Evolutionary conservation across 2,113 vertebrate species (phyloP).

Genomic region (Noctilio leporinus): DNA sequence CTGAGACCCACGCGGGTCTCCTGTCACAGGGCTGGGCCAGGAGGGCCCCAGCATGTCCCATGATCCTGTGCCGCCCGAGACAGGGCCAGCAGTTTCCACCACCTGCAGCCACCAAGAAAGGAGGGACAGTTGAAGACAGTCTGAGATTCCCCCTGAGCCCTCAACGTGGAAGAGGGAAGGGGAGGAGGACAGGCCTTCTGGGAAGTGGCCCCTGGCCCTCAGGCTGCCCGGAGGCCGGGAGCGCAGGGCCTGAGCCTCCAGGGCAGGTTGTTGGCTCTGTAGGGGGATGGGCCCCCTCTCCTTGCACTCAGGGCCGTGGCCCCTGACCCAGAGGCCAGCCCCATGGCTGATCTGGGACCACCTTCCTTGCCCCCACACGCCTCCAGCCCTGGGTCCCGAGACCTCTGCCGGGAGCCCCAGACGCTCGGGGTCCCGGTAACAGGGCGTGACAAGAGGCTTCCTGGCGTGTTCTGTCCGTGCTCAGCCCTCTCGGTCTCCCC

Average conservation of each 20-base stretch:
- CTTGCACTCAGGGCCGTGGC: neutral
- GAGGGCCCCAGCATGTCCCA: neutral
- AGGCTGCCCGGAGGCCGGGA: accelerated
- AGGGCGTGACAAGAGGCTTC: accelerated
- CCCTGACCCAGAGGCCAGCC: neutral
- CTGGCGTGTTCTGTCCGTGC: accelerated
- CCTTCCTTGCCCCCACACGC: neutral
- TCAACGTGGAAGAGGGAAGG: accelerated
- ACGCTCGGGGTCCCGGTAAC: neutral
- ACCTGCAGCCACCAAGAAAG: neutral
- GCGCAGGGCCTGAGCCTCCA: neutral
- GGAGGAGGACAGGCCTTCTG: neutral
- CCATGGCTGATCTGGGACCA: accelerated
- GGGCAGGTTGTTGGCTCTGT: accelerated
- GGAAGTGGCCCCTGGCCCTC: accelerated
- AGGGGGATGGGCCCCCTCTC: neutral
- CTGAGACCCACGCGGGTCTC: neutral
- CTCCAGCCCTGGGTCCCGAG: accelerated
- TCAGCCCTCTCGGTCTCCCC: neutral
- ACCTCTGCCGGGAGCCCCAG: neutral
- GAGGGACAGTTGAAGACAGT: accelerated
- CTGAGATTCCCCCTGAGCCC: neutral
- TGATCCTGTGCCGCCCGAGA: neutral
- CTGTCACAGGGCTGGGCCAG: neutral
- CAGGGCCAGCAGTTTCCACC: neutral